phyloP scores from a whole-genome alignment of 1,140 invertebrate species.

The Drosophila chauvacae region DNA sequence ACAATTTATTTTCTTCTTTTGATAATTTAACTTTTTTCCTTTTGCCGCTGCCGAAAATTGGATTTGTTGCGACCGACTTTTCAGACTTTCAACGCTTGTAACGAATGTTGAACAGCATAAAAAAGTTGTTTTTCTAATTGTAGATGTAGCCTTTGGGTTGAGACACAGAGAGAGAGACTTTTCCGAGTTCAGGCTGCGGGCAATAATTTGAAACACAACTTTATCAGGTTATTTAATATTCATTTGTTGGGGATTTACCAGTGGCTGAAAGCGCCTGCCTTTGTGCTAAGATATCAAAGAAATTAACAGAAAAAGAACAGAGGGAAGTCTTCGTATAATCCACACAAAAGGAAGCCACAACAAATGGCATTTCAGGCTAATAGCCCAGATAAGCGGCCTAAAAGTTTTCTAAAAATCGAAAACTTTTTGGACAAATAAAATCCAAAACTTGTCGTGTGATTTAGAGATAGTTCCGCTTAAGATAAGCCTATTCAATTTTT shows the following conservation, averaged over 20 bases:
- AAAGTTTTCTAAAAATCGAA: constrained; percentile 16
- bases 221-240: constrained; percentile 55
- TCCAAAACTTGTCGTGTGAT: constrained; percentile 2
- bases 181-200: constrained; percentile 9
- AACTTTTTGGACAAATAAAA: constrained; percentile 17
- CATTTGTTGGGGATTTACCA: constrained; percentile 29
- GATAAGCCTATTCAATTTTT: constrained; percentile 1
- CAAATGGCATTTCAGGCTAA: constrained; percentile 30
- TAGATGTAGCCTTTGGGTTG: constrained; percentile 15
- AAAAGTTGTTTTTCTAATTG: constrained; percentile 51
- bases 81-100: constrained; percentile 53
- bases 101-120: constrained; percentile 42
- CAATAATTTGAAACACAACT: constrained; percentile 25
- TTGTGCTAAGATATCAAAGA: constrained; percentile 21
- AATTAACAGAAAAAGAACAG: constrained; percentile 15
- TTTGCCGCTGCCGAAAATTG: constrained; percentile 47
- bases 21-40: constrained; percentile 62
- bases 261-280: neutral
- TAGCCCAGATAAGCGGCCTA: constrained; percentile 22
- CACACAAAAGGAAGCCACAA: constrained; percentile 21
- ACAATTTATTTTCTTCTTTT: constrained; percentile 61
- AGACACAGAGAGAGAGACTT: neutral
- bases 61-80: constrained; percentile 60
- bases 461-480: neutral
- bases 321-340: neutral